Percentiles rank a stretch among this genome's conserved stretches.
These are phyloP conservation scores for Leptinotarsa undecemlineata DNA, from an alignment of 1,140 invertebrate genomes.

Conservation along the genomic window DNA sequence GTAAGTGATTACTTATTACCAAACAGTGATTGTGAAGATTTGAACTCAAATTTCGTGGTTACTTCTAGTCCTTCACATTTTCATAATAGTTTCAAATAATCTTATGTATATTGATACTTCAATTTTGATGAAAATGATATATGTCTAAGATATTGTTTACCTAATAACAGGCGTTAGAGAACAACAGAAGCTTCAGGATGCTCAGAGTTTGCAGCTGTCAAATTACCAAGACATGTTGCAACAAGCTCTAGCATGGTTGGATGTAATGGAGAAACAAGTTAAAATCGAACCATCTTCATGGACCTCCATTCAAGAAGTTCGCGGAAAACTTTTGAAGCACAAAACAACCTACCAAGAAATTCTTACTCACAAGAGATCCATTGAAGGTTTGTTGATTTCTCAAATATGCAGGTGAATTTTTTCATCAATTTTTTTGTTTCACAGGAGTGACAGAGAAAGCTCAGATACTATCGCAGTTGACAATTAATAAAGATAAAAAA, in stretches of 20 bases:
- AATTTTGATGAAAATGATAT: too few species aligned
- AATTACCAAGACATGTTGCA: slow-evolving; percentile 84
- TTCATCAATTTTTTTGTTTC: slow-evolving; percentile 16
- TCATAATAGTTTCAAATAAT: neutral
- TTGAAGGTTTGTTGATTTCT: slow-evolving; percentile 66
- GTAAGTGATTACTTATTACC: slow-evolving; percentile 37
- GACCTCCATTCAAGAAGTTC: slow-evolving; percentile 81
- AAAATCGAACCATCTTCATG: slow-evolving; percentile 73
- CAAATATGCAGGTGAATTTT: neutral
- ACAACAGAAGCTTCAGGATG: slow-evolving; percentile 82
- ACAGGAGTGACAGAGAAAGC: slow-evolving; percentile 80
- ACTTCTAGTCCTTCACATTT: neutral
- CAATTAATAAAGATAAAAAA: slow-evolving; percentile 65
- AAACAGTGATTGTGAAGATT: neutral
- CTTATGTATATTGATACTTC: too few species aligned
- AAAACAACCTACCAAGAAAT: slow-evolving; percentile 90
- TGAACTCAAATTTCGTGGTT: too few species aligned
- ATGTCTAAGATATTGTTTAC: too few species aligned
- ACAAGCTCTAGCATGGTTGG: slow-evolving; percentile 83
- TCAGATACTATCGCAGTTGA: slow-evolving; percentile 65
- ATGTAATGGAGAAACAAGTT: slow-evolving; percentile 80
- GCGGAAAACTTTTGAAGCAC: slow-evolving; percentile 83
- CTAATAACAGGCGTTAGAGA: slow-evolving; percentile 63
- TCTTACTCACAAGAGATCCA: slow-evolving; percentile 82
- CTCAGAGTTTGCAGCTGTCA: slow-evolving; percentile 80